phyloP scores from a whole-genome alignment of 2,113 vertebrate genomes.

The Serinus canaria region DNA sequence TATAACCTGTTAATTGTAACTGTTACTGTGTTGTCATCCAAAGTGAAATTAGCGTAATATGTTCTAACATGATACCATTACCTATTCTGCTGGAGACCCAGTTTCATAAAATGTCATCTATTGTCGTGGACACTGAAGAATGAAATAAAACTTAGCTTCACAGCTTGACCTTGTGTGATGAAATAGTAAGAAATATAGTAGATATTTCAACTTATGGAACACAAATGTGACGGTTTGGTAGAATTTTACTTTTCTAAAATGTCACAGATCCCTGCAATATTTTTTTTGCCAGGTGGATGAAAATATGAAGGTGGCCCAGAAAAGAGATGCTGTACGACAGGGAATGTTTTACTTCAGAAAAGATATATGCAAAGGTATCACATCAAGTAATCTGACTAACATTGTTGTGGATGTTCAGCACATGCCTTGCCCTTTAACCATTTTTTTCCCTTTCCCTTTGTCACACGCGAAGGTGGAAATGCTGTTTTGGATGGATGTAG shows the following conservation, averaged over 20 bases:
- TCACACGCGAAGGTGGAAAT: conserved; percentile 80
- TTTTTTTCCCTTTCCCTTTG: neutral
- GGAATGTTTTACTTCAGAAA: conserved; percentile 96
- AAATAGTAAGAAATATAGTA: neutral
- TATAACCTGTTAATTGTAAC: neutral
- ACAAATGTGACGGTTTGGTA: neutral
- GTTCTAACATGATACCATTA: neutral
- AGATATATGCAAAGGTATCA: conserved; percentile 92
- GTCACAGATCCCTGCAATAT: neutral
- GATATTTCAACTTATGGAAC: neutral
- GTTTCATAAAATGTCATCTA: neutral
- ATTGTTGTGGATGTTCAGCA: neutral
- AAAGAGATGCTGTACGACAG: conserved; percentile 88
- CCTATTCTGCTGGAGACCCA: neutral
- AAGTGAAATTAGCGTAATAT: neutral
- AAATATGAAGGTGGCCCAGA: conserved; percentile 97
- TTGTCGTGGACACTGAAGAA: neutral
- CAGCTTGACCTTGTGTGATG: neutral
- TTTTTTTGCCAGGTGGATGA: conserved; percentile 88
- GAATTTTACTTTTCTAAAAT: neutral
- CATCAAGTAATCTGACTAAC: neutral
- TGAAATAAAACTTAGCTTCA: neutral
- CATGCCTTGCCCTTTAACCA: neutral
- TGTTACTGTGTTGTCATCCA: neutral
- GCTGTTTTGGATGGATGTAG: conserved; percentile 81